Conservation (phyloP, 1,140 invertebrate species). For the Neodiprion fabricii region DNA sequence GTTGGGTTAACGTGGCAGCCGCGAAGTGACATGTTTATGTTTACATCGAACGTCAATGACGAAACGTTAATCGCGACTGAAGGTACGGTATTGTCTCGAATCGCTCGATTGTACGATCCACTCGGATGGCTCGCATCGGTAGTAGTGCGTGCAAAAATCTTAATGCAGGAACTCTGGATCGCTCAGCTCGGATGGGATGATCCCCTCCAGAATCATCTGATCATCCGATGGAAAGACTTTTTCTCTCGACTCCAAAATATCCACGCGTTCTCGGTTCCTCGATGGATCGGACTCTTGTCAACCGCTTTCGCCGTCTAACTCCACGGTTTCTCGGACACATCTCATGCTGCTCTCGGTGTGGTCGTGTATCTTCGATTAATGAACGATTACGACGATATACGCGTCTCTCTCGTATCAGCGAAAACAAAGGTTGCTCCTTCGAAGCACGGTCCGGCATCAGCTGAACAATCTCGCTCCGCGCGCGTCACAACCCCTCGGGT, state of each 20-base stretch:
- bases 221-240: slow-evolving; percentile 29
- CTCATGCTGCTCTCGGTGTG: slow-evolving; percentile 36
- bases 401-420: background rate
- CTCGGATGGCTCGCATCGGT: slow-evolving; percentile 40
- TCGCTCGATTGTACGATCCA: slow-evolving; percentile 33
- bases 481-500: slow-evolving; percentile 28
- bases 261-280: slow-evolving; percentile 22
- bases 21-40: no score
- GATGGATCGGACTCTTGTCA: slow-evolving; percentile 19
- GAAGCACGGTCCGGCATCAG: background rate
- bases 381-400: slow-evolving; percentile 17
- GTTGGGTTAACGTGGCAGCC: no score
- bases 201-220: slow-evolving; percentile 26
- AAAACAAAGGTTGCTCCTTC: background rate
- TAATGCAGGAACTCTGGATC: slow-evolving; percentile 44
- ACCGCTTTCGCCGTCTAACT: slow-evolving; percentile 25
- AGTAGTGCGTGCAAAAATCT: slow-evolving; percentile 37
- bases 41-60: no score
- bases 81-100: slow-evolving; percentile 22
- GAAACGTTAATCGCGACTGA: background rate
- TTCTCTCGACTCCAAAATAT: slow-evolving; percentile 17
- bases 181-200: slow-evolving; percentile 44
- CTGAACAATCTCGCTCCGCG: background rate
- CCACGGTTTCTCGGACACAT: slow-evolving; percentile 46
- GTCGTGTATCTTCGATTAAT: slow-evolving; percentile 31